A percentile compares a stretch with the other conserved stretches of the same genome.
phyloP scores from a whole-genome alignment of 2,888 invertebrate genomes.

The Quadriops clusia region DNA sequence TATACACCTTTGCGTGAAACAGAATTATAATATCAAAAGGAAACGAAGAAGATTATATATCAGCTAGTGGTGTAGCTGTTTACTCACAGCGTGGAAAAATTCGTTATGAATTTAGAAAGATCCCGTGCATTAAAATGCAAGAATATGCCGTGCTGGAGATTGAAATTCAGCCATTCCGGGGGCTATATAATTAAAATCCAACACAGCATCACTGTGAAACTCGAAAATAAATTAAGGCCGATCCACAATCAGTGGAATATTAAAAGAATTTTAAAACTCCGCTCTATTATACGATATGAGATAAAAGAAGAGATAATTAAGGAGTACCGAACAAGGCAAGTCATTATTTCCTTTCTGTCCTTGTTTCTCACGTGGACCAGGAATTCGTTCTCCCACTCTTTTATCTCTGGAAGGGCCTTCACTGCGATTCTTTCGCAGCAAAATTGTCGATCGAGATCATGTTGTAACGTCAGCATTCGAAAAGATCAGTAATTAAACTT shows the following conservation, averaged over 20 bases:
- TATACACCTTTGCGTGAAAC: no score
- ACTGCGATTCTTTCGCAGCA: no score
- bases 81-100: not conserved
- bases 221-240: constrained; percentile 9
- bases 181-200: constrained; percentile 8
- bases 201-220: constrained; percentile 4
- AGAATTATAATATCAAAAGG: no score
- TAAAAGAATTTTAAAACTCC: constrained; percentile 21
- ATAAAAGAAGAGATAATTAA: constrained; percentile 26
- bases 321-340: constrained; percentile 23
- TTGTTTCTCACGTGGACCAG: no score
- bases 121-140: not conserved
- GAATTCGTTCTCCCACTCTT: no score
- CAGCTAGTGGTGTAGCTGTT: constrained; percentile 1
- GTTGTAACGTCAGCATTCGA: no score
- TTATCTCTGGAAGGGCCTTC: no score
- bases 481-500: no score
- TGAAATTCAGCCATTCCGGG: not conserved
- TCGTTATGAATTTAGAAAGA: constrained; percentile 3
- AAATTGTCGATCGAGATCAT: no score
- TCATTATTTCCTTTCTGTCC: constrained; percentile 21
- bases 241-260: constrained; percentile 19
- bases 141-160: not conserved
- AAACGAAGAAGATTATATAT: no score
- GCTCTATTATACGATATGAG: constrained; percentile 22